Base-by-base conservation (phyloP, 2,888 invertebrate species). In the Oscheius sp. region DNA sequence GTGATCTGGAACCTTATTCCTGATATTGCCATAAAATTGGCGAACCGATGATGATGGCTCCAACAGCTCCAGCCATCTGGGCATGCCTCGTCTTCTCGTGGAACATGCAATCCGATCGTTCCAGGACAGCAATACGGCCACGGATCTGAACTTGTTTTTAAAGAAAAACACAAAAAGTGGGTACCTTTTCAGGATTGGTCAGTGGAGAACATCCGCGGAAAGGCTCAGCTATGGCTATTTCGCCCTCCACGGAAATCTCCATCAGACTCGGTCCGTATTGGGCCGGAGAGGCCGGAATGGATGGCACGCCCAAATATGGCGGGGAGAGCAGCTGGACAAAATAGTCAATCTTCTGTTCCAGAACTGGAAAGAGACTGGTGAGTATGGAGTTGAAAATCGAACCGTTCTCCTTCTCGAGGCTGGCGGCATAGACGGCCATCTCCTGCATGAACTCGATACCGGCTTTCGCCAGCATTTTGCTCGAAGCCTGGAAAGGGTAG, bases 391-490 rank as follows among this genome's bases (percentile, higher is more conserved):
- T 29, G 13, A 33, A 29, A 55, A 62, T 37, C 35, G 9, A 11
- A 70, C 70, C 70, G 2, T 32, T 51, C 58, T 79, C 66, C 29
- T 65, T 74, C 57, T 78, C 79, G 35, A 79, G 81, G 77, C 93
- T 90, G 83, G 94, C 94, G 70, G 95, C 94, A 82, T 96, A 91
- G 89, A 95, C 94, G 1, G 95, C 93, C 95, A 98, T 96, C 91
- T 98, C 97, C 88, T 95, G 94, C 96, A 98, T 96, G 89, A 98
- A 97, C 13, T 94, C 92, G 50, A 96, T 91, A 0, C 98, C 97
- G 90, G 96, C 94, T 85, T 95, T 94, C 0, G 95, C 96, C 89
- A 95, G 94, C 84, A 93, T 93, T 0, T 93, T 91, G 10, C 94
- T 93, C 88, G 93, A 93, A 2, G 97, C 97, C 95, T 96, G 79